A percentile compares a stretch with the other conserved stretches of the same genome.
These are phyloP conservation scores for Zaprionus africanus DNA, from an alignment of 1,140 invertebrate species.

Conservation along the genomic window DNA sequence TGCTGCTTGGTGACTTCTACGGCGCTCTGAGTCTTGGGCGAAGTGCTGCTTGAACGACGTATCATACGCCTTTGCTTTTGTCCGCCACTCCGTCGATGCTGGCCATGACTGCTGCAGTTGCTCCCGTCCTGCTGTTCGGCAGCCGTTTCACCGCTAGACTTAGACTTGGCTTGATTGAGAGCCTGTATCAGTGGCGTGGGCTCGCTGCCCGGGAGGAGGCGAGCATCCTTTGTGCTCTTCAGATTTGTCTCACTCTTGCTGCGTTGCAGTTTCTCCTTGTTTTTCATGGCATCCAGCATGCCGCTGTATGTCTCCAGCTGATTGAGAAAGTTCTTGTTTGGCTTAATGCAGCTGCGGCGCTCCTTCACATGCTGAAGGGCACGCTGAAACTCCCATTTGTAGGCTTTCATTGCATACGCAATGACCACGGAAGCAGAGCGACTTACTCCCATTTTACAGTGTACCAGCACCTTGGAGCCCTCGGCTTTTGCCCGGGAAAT, in stretches of 20 bases:
- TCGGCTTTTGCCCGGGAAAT: conserved; percentile 96
- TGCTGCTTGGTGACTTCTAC: conserved; percentile 78
- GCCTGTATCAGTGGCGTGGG: conserved; percentile 86
- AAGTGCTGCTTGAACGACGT: conserved; percentile 82
- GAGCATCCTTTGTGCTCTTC: conserved; percentile 86
- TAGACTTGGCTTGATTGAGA: conserved; percentile 84
- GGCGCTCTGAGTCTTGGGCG: conserved; percentile 78
- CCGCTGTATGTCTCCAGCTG: conserved; percentile 98
- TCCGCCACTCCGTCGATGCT: conserved; percentile 68
- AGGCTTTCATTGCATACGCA: conserved; percentile 99
- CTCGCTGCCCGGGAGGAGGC: conserved; percentile 86
- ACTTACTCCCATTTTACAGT: conserved; percentile 99
- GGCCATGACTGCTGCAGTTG: conserved; percentile 39
- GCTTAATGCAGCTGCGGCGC: conserved; percentile 96
- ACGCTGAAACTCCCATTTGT: conserved; percentile 95
- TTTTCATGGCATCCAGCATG: conserved; percentile 97
- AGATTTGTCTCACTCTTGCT: conserved; percentile 97
- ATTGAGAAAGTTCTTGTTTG: conserved; percentile 96
- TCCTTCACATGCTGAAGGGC: conserved; percentile 95
- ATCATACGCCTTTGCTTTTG: conserved; percentile 74
- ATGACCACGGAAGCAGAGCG: conserved; percentile 98
- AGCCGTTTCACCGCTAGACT: conserved; percentile 44
- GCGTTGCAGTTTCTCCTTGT: conserved; percentile 95
- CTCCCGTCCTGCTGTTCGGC: conserved; percentile 33
- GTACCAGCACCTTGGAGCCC: conserved; percentile 96